Conservation (phyloP, 2,113 vertebrate species). For the Dunckerocampus dactyliophorus region DNA sequence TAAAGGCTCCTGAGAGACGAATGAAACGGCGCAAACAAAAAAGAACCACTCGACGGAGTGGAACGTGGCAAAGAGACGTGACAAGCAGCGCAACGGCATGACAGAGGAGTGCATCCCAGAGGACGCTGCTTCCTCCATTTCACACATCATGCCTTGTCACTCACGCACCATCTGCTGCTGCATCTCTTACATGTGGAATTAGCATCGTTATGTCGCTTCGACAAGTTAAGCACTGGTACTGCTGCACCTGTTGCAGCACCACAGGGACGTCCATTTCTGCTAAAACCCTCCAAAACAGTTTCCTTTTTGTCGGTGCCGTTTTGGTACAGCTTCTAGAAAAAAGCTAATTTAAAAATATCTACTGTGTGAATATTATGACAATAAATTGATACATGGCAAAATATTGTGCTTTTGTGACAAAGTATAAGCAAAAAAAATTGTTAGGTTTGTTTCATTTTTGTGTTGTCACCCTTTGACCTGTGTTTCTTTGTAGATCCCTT, state of each 20-base stretch:
- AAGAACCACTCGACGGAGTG: conserved; percentile 6
- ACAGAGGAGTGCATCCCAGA: conserved; percentile 25
- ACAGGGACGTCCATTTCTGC: too few relatives aligned
- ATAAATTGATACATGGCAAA: too few relatives aligned
- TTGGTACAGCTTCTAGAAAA: too few relatives aligned
- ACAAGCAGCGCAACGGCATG: conserved; percentile 19
- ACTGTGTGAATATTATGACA: too few relatives aligned
- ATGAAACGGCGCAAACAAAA: conserved; percentile 12
- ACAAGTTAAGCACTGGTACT: background rate
- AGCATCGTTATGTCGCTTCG: background rate
- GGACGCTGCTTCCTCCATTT: conserved; percentile 27
- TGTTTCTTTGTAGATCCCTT: too few relatives aligned
- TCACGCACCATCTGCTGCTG: conserved; percentile 28
- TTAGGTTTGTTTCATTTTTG: too few relatives aligned
- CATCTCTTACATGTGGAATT: conserved; percentile 13
- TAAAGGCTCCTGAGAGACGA: conserved; percentile 11
- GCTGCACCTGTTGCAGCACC: background rate
- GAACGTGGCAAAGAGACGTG: conserved; percentile 23
- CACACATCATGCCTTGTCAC: conserved; percentile 35
- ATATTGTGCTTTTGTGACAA: too few relatives aligned
- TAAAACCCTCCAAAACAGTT: too few relatives aligned
- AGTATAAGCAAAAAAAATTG: too few relatives aligned
- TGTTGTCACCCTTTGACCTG: too few relatives aligned
- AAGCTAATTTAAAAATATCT: too few relatives aligned
- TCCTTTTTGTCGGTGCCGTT: too few relatives aligned